A percentile compares a stretch with the other conserved stretches of the same genome.
These are phyloP conservation scores for Ursus arctos DNA, from an alignment of 2,113 vertebrate species.

Conservation along the genomic window DNA sequence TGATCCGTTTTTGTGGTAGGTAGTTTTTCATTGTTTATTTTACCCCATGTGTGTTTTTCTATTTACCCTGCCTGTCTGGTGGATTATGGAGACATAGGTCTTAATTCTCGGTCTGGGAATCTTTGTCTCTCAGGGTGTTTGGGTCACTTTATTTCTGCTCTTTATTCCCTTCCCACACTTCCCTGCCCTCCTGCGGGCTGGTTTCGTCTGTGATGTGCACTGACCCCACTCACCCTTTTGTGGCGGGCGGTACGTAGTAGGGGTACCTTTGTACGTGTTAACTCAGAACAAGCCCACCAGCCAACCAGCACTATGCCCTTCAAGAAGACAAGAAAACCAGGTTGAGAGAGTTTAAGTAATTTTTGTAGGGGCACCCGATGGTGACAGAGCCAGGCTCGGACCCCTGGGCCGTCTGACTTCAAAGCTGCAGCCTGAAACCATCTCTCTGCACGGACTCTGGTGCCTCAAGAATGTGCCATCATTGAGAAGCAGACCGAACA, in stretches of 20 bases:
- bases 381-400: background rate
- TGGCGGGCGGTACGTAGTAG: too few species aligned
- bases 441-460: background rate
- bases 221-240: background rate
- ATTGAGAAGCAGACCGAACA: background rate
- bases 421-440: background rate
- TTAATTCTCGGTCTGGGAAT: background rate
- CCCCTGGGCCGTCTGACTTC: background rate
- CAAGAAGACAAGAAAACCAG: background rate
- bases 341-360: background rate
- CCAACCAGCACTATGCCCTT: background rate
- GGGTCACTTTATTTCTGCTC: background rate
- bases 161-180: background rate
- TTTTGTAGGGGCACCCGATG: background rate
- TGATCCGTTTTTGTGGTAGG: background rate
- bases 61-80: background rate
- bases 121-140: background rate
- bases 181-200: background rate
- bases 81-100: background rate
- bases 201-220: background rate
- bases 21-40: background rate
- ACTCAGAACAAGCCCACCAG: background rate
- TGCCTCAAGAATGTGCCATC: background rate
- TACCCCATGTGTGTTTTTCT: background rate
- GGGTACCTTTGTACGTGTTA: accelerated